Conservation (phyloP, 2,113 vertebrate genomes). For the Phyllostomus discolor region DNA sequence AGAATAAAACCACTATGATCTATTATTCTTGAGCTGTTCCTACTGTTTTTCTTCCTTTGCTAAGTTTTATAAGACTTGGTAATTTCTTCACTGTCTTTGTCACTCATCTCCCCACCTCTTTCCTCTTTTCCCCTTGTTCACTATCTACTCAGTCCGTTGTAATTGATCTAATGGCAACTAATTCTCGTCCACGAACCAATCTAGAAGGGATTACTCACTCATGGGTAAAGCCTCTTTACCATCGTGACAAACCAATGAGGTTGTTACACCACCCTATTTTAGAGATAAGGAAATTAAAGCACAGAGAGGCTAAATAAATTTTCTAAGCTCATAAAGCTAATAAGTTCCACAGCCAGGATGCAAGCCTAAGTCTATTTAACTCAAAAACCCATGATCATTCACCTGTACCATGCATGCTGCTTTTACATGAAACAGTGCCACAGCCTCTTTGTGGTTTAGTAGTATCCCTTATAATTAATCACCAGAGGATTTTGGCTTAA, state of each 20-base stretch:
- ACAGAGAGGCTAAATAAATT: background rate
- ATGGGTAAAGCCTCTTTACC: background rate
- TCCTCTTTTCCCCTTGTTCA: background rate
- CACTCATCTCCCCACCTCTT: background rate
- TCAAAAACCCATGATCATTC: background rate
- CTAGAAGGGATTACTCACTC: background rate
- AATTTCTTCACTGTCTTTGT: background rate
- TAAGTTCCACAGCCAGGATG: background rate
- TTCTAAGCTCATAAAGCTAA: background rate
- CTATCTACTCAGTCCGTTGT: background rate
- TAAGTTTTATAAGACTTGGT: background rate
- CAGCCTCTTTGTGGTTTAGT: background rate
- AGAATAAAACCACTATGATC: background rate
- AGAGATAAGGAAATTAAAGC: background rate
- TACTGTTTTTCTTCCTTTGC: background rate
- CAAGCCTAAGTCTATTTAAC: background rate
- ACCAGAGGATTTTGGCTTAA: background rate
- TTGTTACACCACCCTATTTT: slow-evolving; percentile 3
- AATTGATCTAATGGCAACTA: background rate
- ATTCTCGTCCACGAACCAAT: background rate
- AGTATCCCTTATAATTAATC: background rate
- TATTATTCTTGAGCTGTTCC: background rate
- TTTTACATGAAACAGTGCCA: background rate
- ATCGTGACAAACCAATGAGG: background rate
- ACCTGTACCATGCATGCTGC: background rate